Evolutionary conservation across 2,888 invertebrate species (phyloP).

Genomic region (Gortyna flavago): DNA sequence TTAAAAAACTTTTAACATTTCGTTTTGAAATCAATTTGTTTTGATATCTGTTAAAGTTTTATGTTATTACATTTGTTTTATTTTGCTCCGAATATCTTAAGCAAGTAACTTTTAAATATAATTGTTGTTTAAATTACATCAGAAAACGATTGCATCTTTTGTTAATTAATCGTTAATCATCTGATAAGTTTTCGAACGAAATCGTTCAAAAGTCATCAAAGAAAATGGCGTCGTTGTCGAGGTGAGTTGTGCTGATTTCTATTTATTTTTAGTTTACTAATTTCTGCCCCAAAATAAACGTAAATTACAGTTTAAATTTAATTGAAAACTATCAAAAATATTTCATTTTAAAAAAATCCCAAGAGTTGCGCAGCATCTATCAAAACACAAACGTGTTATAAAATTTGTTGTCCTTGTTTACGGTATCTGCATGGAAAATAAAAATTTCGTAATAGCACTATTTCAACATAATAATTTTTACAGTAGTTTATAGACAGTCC

Average conservation of each 20-base stretch:
- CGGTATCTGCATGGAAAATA: conserved; percentile 23
- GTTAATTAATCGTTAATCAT: background rate
- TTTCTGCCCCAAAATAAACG: background rate
- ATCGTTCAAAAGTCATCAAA: conserved; percentile 42
- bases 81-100: fast-evolving
- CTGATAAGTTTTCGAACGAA: conserved; percentile 31
- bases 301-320: background rate
- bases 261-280: conserved; percentile 33
- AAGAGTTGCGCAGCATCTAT: background rate
- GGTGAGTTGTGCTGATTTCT: conserved; percentile 74
- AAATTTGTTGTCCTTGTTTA: conserved; percentile 32
- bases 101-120: too few species aligned
- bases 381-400: conserved; percentile 21
- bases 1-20: background rate
- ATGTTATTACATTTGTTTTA: background rate
- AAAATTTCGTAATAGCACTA: conserved; percentile 19
- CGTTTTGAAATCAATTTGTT: conserved; percentile 40
- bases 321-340: background rate
- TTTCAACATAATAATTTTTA: too few species aligned
- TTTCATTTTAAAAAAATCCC: background rate
- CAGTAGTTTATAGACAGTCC: background rate
- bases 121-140: background rate
- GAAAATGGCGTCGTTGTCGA: conserved; percentile 87
- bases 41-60: background rate
- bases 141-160: background rate